phyloP scores from a whole-genome alignment of 2,888 invertebrate genomes.

The Oasisia sp. region DNA sequence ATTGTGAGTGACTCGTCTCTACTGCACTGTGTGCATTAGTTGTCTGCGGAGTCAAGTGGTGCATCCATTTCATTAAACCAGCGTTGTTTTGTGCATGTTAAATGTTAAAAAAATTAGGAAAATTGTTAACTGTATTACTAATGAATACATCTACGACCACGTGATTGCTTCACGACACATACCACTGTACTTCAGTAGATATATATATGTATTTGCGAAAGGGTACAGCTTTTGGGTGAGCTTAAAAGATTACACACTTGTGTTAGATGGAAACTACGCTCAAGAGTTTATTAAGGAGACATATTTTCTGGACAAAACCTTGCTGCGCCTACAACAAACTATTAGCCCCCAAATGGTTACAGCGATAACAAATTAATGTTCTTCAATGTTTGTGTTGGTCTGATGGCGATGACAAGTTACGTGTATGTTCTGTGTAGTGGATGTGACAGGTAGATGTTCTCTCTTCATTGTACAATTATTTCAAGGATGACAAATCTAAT shows the following conservation, averaged over 20 bases:
- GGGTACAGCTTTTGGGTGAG: not conserved
- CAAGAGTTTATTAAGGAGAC: not conserved
- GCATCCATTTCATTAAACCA: too few relatives aligned
- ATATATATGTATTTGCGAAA: not conserved
- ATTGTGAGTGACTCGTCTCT: too few relatives aligned
- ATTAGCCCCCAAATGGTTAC: not conserved
- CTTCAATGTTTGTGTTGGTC: not conserved
- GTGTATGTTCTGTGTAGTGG: not conserved
- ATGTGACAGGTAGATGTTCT: not conserved
- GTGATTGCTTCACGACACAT: not conserved
- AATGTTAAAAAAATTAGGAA: too few relatives aligned
- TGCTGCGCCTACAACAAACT: not conserved
- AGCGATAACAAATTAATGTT: not conserved
- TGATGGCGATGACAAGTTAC: not conserved
- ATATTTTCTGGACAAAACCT: conserved; percentile 10
- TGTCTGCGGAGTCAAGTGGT: too few relatives aligned
- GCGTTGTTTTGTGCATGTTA: too few relatives aligned
- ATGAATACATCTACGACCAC: too few relatives aligned
- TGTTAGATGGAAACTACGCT: not conserved
- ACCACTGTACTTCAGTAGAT: not conserved
- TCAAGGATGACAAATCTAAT: not conserved
- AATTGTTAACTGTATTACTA: too few relatives aligned
- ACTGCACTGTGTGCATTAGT: too few relatives aligned
- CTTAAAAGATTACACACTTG: not conserved
- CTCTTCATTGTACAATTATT: not conserved